Evolutionary conservation across 2,797 vertebrate species (phyloP).

Genomic region (Nyctibius grandis): DNA sequence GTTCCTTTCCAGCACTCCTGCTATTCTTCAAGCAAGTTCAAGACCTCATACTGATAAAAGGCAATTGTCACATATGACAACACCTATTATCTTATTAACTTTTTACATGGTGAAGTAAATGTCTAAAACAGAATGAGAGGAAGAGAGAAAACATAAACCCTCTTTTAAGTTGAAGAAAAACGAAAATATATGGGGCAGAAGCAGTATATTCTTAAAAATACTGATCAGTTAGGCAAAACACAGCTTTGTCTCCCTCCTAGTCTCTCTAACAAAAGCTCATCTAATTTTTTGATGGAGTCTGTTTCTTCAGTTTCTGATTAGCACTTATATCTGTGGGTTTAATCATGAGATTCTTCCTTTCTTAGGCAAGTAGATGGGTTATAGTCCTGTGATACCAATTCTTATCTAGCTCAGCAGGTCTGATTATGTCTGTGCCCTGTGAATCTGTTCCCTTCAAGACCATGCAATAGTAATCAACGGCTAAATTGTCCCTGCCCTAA

Average conservation of each 20-base stretch:
- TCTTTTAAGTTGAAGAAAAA: not conserved
- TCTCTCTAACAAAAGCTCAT: not conserved
- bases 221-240: not conserved
- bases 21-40: not conserved
- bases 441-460: not conserved
- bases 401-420: not conserved
- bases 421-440: not conserved
- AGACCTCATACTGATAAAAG: not conserved
- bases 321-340: not conserved
- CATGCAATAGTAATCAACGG: not conserved
- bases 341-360: not conserved
- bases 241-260: not conserved
- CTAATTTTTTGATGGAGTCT: not conserved
- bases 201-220: not conserved
- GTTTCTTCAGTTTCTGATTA: not conserved
- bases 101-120: not conserved
- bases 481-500: not conserved
- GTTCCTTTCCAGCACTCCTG: not conserved
- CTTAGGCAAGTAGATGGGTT: not conserved
- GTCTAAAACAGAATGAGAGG: not conserved
- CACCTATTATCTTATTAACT: not conserved
- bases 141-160: not conserved
- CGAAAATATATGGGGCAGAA: not conserved
- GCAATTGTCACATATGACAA: slow-evolving; percentile 32
- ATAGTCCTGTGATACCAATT: not conserved